Evolutionary conservation across 2,113 vertebrate genomes (phyloP).

Genomic region (Sinocyclocheilus maitianheensis): DNA sequence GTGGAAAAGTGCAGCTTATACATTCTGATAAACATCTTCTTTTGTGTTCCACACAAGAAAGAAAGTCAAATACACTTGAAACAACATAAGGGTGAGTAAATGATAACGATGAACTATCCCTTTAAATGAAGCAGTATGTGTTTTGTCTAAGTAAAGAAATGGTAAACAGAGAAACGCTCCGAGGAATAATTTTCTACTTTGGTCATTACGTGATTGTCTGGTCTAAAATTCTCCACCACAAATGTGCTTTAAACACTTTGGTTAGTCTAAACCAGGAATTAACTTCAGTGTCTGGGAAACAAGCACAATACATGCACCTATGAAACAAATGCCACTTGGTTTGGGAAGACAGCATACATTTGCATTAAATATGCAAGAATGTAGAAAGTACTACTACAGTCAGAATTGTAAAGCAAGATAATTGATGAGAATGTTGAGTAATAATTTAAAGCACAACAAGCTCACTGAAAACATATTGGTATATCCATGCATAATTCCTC

Average conservation of each 20-base stretch:
- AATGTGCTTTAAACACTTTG: constrained; percentile 15
- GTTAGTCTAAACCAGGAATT: constrained; percentile 26
- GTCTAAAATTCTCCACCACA: constrained; percentile 1
- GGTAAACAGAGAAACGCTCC: neutral
- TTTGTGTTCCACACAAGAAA: neutral
- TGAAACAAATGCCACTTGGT: neutral
- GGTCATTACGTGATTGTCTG: constrained; percentile 1
- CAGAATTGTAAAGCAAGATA: neutral
- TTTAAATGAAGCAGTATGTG: neutral
- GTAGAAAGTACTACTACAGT: neutral
- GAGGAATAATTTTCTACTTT: neutral
- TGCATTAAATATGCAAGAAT: constrained; percentile 9
- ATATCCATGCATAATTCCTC: neutral
- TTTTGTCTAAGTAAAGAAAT: constrained; percentile 12
- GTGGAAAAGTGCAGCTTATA: neutral
- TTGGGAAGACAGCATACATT: neutral
- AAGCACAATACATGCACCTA: neutral
- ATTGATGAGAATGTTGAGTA: neutral
- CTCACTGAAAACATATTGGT: neutral
- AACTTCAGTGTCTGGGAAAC: neutral
- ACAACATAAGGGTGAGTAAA: neutral
- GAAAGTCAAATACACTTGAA: neutral
- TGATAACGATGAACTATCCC: neutral
- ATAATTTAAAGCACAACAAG: neutral
- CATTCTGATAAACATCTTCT: neutral